These are phyloP conservation scores for Tetramorium bicarinatum DNA, from an alignment of 2,888 invertebrate genomes.

Conservation along the genomic window DNA sequence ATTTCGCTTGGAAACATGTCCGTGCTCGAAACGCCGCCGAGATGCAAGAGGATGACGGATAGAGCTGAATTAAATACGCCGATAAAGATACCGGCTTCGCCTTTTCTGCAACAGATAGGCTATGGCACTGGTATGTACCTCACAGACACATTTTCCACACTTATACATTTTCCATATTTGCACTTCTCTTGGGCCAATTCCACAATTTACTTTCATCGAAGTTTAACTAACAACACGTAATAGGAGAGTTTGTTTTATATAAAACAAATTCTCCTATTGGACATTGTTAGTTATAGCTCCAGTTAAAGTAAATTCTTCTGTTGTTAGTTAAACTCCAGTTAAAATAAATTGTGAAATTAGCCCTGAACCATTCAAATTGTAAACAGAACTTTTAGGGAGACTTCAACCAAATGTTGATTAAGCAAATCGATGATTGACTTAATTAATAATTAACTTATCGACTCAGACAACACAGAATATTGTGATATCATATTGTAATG, in stretches of 20 bases:
- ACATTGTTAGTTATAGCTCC: too few species aligned
- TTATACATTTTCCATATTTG: background rate
- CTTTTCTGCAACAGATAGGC: constrained; percentile 91
- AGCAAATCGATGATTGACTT: background rate
- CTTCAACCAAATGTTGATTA: background rate
- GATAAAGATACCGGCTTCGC: constrained; percentile 90
- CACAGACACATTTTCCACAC: background rate
- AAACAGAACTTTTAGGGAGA: background rate
- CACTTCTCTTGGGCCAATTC: too few species aligned
- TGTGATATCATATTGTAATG: too few species aligned
- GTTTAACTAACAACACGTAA: too few species aligned
- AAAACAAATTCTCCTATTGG: too few species aligned
- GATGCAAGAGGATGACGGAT: constrained; percentile 71
- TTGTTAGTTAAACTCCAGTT: too few species aligned
- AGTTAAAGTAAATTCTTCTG: too few species aligned
- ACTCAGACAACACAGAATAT: too few species aligned
- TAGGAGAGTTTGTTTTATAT: too few species aligned
- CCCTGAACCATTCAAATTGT: background rate
- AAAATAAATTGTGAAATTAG: too few species aligned
- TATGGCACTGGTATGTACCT: constrained; percentile 90
- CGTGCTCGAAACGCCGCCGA: constrained; percentile 82
- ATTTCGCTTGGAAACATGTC: constrained; percentile 73
- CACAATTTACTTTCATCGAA: too few species aligned
- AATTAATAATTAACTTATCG: background rate
- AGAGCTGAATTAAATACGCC: constrained; percentile 80